Evolutionary conservation across 2,113 vertebrate genomes (phyloP), one percentile per base, ranked within the genome.

Genomic region (Nesospiza acunhae): DNA sequence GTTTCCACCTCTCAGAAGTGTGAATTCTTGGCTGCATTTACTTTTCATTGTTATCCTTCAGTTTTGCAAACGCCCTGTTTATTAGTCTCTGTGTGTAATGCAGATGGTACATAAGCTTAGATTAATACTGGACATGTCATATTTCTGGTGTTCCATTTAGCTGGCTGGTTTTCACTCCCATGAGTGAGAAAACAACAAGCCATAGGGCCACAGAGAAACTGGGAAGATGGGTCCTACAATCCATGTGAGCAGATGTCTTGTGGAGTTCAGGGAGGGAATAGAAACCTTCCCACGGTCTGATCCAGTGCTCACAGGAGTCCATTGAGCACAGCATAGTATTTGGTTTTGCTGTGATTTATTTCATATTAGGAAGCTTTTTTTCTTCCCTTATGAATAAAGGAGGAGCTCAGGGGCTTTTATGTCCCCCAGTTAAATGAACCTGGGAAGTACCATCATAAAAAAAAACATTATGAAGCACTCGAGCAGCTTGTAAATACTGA

Each of bases 401-500:
- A 92, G 30, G 46, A 33, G 16, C 84, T 83, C 0, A 3, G 27
- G 33, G 68, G 39, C 22, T 73, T 55, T 10, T 86, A 52, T 11
- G 33, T 10, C 22, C 6, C 21, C 13, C 41, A 69, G 37, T 78
- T 84, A 66, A 93, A 84, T 44, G 47, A 81, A 86, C 52, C 26
- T 26, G 26, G 59, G 74, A 73, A 81, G 13, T 46, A 35, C 27
- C 18, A 47, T 9, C 13, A 37, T 42, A 28, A 87, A 91, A 77
- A 77, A 74, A 74, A 63, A 2, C 2, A 80, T 44, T 52, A 68
- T 0, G 1, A 92, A 82, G 66, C 46, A 79, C 63, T 93, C 75
- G 0, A 94, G 46, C 84, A 75, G 58, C 81, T 93, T 97, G 94
- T 96, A 97, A 97, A 98, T 97, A 96, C 70, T 70, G 96, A 97